Base-by-base conservation (phyloP, 1,140 invertebrate species). In the Atta cephalotes region DNA sequence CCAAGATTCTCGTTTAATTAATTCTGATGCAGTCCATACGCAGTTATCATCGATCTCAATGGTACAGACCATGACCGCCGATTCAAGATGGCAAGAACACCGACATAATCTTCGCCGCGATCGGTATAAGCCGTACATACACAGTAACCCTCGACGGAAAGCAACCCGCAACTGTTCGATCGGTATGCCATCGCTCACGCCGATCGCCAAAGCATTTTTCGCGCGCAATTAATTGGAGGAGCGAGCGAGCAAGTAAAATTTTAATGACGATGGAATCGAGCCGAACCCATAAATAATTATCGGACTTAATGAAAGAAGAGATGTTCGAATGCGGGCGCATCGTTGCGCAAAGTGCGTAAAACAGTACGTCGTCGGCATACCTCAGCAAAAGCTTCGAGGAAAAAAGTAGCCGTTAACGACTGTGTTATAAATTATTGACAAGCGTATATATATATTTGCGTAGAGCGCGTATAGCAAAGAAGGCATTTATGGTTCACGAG, bases 351-450 rank as follows among this genome's bases (percentile, higher is more conserved):
- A 51, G 39, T 58, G 53, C 56, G 66, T 45, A 18, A 51, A 21
- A 51, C 39, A 31, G 71, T 53, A 60, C 31, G 45, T 39, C 51
- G 18, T 35, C n/a, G 53, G 53, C 25, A 65, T 9, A 16, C n/a
- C 58, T 14, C 39, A 18, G 18, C 14, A 25, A 28, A 45, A 49
- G 14, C 35, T 10, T 18, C 12, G 21, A 14, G 25, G 56, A 58
- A 76, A 58, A 76, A 86, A 81, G 31, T 49, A 39, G 70, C 88
- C 85, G 89, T 92, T 88, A 91, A 91, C 86, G 89, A 86, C 74
- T 65, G 86, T 81, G 91, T 92, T 92, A 92, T 92, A 92, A 92
- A 92, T 92, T 88, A 92, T 92, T 92, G 89, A 92, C 91, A 87
- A 74, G 86, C 86, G 85, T 87, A 90, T 92, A 90, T 87, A 70